These are phyloP conservation scores for Musca domestica DNA, from an alignment of 1,140 invertebrate species.

Conservation along the genomic window DNA sequence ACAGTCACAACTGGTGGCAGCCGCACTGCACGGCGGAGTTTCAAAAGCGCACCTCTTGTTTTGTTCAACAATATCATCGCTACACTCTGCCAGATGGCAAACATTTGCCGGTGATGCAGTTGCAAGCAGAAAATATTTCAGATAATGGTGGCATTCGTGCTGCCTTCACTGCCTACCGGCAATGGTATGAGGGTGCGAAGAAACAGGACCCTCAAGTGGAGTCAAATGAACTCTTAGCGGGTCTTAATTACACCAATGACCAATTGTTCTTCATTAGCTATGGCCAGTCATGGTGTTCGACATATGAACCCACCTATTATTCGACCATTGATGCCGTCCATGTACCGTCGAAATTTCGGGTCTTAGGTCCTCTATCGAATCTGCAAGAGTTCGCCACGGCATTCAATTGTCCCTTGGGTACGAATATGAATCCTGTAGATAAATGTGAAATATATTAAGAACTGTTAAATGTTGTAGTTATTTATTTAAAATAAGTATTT, in stretches of 20 bases:
- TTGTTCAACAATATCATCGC: constrained; percentile 71
- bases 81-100: constrained; percentile 40
- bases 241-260: constrained; percentile 56
- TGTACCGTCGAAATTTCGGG: constrained; percentile 58
- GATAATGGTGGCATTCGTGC: constrained; percentile 68
- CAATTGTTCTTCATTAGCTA: constrained; percentile 76
- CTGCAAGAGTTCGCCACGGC: constrained; percentile 63
- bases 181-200: constrained; percentile 56
- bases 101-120: constrained; percentile 25
- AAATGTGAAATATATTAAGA: constrained; percentile 44
- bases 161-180: constrained; percentile 59
- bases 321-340: constrained; percentile 53
- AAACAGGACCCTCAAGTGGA: background rate
- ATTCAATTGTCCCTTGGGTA: constrained; percentile 61
- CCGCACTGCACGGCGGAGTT: constrained; percentile 85
- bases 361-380: constrained; percentile 68
- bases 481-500: background rate
- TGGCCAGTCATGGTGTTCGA: constrained; percentile 57
- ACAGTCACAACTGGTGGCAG: constrained; percentile 75
- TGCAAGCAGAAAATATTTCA: constrained; percentile 64
- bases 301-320: constrained; percentile 25
- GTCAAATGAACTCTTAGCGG: constrained; percentile 54
- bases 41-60: constrained; percentile 81
- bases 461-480: background rate
- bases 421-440: constrained; percentile 65